Base-by-base conservation (phyloP, 2,888 invertebrate species). In the Calameuta idolon region DNA sequence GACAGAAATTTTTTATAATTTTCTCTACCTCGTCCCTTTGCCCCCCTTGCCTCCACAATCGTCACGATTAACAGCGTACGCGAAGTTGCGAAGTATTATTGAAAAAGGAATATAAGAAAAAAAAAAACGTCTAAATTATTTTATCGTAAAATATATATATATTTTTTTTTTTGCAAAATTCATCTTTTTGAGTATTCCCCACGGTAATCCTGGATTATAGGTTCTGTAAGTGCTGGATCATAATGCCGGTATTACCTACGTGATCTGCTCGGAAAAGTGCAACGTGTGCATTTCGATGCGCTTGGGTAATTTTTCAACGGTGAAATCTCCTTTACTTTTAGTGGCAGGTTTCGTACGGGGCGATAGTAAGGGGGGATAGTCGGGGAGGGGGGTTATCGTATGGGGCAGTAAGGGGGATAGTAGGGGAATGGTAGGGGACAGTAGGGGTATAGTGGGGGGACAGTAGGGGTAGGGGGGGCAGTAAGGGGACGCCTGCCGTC, bases 21-120 rank as follows among this genome's bases (percentile, higher is more conserved):
- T 23, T 9, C 5, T 55, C 0, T 55, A 9, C 23, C 9, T 55
- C 5, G 0, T 0, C 1, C 23, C 23, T 23, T 9, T 2, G n/a
- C 23, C 2, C 9, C 2, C 2, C 0, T 23, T 23, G 1, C 5
- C 5, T 0, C 15, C 2, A 9, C 23, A 9, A 23, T 2, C 23
- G 2, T 9, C 55, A 23, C 55, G 23, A 0, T 23, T 55, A 55
- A 55, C 55, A 5, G 1, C 4, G 4, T 15, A 5, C 15, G 15
- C 40, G 4, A 23, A 2, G 15, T 23, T 15, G 15, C 15, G 5
- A 15, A 23, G 0, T 40, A 40, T 23, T 15, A 23, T 15, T 40
- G 1, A 5, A 40, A 23, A 23, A 40, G 1, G 5, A 40, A 23
- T 23, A 5, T 40, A 5, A 15, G 15, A 15, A 31, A 2, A 31